phyloP scores from a whole-genome alignment of 1,140 invertebrate species.

The Tetragonula clypearis region DNA sequence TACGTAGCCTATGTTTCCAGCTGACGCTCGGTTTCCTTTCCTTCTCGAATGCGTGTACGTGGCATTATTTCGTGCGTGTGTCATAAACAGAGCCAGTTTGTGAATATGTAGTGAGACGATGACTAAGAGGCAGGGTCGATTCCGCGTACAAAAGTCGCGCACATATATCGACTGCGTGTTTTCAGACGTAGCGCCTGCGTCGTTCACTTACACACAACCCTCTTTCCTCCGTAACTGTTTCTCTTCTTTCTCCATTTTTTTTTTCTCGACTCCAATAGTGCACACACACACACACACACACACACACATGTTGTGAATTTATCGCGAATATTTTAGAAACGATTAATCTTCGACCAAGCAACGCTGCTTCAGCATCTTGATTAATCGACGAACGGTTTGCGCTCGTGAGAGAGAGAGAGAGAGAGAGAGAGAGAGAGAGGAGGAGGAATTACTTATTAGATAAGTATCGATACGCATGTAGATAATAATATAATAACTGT shows the following conservation, averaged over 20 bases:
- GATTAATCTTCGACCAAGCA: neutral
- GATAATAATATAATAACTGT: neutral
- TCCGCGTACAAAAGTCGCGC: conserved; percentile 49
- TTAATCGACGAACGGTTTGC: too few relatives aligned
- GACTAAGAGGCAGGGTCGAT: conserved; percentile 43
- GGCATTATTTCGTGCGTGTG: conserved; percentile 31
- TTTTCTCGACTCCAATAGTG: too few relatives aligned
- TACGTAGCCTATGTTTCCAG: neutral
- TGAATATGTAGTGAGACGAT: conserved; percentile 51
- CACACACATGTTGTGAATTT: too few relatives aligned
- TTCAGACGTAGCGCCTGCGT: conserved; percentile 57
- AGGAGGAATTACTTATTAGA: too few relatives aligned
- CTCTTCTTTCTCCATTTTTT: neutral
- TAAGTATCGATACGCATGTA: neutral
- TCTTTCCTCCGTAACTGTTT: conserved; percentile 8
- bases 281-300: too few relatives aligned
- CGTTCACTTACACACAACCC: neutral
- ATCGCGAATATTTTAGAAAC: neutral
- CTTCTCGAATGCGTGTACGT: neutral
- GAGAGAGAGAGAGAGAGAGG: too few relatives aligned
- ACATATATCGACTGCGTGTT: conserved; percentile 54
- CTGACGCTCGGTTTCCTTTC: neutral
- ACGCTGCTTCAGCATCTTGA: too few relatives aligned
- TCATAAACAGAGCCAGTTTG: conserved; percentile 20
- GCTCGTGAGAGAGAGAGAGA: too few relatives aligned